Evolutionary conservation across 2,113 vertebrate species (phyloP), one percentile per base, ranked within the genome.

Genomic region (Peromyscus leucopus): DNA sequence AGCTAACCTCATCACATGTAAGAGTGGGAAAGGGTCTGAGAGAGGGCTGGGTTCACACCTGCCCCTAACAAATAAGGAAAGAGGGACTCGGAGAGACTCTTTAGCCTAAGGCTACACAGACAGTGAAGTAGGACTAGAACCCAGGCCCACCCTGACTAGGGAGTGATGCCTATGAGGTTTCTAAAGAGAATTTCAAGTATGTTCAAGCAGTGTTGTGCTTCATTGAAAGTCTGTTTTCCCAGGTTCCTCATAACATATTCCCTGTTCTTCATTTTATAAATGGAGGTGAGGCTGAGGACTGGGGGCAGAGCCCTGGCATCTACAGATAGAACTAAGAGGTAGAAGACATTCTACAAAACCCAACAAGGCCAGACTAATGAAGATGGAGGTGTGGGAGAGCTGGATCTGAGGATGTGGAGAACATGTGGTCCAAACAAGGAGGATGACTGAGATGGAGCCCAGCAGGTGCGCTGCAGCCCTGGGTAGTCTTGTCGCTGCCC

Each of bases 371-470:
- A 61, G 61, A 42, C 15, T 19, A 59, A 86, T 13, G 0, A 12
- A 46, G 59, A 31, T 39, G 65, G 33, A 36, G 46, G n/a, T 5
- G 76, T n/a, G 39, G 19, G 67, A 42, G 76, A 39, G 5, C 11
- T 42, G 42, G 78, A 67, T 9, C 63, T 22, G 22, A 39, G 48
- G 16, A 24, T 0, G 11, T 1, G 8, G 39, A 75, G 51, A 36
- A 8, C 19, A 3, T 2, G 1, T 7, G 21, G 13, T 10, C 63
- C 5, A 2, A 1, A 3, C 16, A 2, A 5, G 21, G 22, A 7
- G 46, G 42, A 28, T 0, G 57, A 74, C 13, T 10, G 79, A 89
- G 36, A 24, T 22, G 24, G 33, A 17, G 59, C 48, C 65, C 21
- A 59, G 12, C 36, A 31, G 39, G 57, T 0, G 0, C 48, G 6